A percentile compares a stretch with the other conserved stretches of the same genome.
Conservation (phyloP, 2,888 invertebrate genomes). For the Spatulosminthurus flaviceps region DNA sequence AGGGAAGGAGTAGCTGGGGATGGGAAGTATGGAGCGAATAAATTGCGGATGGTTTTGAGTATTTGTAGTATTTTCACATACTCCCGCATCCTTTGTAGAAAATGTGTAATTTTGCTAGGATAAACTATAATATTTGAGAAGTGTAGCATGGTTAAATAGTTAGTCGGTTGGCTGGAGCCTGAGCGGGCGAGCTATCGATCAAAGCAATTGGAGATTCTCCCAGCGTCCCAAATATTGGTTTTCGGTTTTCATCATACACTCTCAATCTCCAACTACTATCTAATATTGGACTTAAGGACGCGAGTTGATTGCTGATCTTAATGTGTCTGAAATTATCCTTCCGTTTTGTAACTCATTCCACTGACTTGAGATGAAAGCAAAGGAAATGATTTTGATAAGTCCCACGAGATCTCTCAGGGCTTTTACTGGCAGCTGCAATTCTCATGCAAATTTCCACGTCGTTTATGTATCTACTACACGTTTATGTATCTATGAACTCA, state of each 20-base stretch:
- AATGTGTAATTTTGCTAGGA: slow-evolving; percentile 9
- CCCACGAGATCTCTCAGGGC: slow-evolving; percentile 19
- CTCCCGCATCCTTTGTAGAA: neutral
- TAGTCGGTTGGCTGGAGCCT: neutral
- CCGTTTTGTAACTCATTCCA: slow-evolving; percentile 29
- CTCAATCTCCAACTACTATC: slow-evolving; percentile 6
- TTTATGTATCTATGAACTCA: too few relatives aligned
- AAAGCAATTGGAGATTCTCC: slow-evolving; percentile 20
- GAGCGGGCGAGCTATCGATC: slow-evolving; percentile 12
- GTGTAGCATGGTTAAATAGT: neutral
- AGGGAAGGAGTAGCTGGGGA: too few relatives aligned
- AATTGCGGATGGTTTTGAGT: too few relatives aligned
- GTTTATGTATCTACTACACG: neutral
- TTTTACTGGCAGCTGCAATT: slow-evolving; percentile 12
- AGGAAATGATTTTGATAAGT: slow-evolving; percentile 31
- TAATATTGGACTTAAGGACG: slow-evolving; percentile 14
- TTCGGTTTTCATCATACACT: slow-evolving; percentile 20
- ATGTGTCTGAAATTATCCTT: slow-evolving; percentile 31
- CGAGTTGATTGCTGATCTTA: slow-evolving; percentile 30
- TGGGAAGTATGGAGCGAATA: too few relatives aligned
- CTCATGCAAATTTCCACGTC: slow-evolving; percentile 12
- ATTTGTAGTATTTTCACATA: neutral
- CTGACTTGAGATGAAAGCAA: slow-evolving; percentile 35
- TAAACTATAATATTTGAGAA: neutral
- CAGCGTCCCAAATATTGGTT: slow-evolving; percentile 12